phyloP scores from a whole-genome alignment of 2,113 vertebrate genomes.

The Phalacrocorax brasilianus region DNA sequence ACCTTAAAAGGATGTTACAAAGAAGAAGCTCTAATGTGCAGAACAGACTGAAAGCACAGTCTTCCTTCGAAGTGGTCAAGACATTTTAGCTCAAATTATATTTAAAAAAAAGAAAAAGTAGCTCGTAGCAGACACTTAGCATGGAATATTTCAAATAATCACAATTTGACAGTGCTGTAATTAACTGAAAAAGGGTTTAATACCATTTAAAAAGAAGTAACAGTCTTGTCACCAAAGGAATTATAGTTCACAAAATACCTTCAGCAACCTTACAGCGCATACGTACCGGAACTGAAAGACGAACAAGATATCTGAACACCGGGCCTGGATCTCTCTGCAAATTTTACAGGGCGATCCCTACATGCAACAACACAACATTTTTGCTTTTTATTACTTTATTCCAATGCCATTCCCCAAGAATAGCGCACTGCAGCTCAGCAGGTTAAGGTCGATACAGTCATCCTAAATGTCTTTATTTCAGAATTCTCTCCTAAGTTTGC shows the following conservation, averaged over 20 bases:
- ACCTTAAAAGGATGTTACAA: background rate
- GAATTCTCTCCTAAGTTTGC: background rate
- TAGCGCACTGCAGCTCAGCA: background rate
- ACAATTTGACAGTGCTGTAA: background rate
- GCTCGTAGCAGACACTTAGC: background rate
- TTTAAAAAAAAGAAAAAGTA: background rate
- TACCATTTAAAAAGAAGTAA: background rate
- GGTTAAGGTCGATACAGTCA: rapidly evolving
- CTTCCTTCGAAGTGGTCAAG: background rate
- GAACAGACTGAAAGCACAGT: background rate
- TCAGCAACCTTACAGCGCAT: background rate
- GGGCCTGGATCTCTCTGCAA: slow-evolving; percentile 93
- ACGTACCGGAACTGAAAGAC: slow-evolving; percentile 94
- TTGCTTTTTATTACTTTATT: background rate
- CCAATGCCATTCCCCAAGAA: background rate
- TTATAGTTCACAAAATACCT: background rate
- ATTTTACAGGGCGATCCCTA: slow-evolving; percentile 94
- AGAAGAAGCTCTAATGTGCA: background rate
- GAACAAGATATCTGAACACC: slow-evolving; percentile 96
- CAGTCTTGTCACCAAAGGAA: background rate
- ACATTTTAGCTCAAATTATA: background rate
- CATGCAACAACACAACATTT: background rate
- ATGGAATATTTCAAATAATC: background rate
- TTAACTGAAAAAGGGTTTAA: background rate
- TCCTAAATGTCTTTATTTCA: background rate